Conservation (phyloP, 2,888 invertebrate genomes). For the Epirrita christyi region DNA sequence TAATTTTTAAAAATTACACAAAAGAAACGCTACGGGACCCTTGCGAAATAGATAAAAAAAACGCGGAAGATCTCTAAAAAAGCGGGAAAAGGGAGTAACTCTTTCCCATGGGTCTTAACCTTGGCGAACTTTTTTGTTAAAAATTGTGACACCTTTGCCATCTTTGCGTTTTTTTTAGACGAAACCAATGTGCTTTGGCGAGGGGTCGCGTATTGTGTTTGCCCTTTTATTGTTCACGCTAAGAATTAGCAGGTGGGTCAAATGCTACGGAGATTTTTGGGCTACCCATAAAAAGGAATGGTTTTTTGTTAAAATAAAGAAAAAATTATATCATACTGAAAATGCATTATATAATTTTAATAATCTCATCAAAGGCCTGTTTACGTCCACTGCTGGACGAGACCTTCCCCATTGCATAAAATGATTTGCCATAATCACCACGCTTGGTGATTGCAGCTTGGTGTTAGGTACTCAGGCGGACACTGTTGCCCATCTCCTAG, state of each 20-base stretch:
- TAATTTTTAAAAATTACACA: constrained; percentile 56
- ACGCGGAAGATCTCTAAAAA: constrained; percentile 68
- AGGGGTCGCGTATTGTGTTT: constrained; percentile 68
- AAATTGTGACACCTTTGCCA: constrained; percentile 83
- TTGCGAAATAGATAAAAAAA: constrained; percentile 73
- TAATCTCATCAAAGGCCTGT: too few relatives aligned
- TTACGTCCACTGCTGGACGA: too few relatives aligned
- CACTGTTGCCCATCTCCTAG: too few relatives aligned
- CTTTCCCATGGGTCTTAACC: constrained; percentile 85
- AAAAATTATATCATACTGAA: too few relatives aligned
- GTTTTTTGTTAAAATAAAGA: too few relatives aligned
- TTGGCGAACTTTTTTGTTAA: constrained; percentile 72
- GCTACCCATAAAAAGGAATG: constrained; percentile 6
- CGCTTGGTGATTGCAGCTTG: too few relatives aligned
- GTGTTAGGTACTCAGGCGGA: too few relatives aligned
- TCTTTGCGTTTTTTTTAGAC: constrained; percentile 73
- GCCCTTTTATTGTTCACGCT: constrained; percentile 61
- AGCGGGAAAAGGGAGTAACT: constrained; percentile 75
- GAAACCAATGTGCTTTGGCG: constrained; percentile 54
- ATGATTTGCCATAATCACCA: too few relatives aligned
- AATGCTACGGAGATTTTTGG: constrained; percentile 43
- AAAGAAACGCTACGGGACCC: constrained; percentile 54
- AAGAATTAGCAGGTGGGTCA: constrained; percentile 81
- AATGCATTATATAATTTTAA: too few relatives aligned
- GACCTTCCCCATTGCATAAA: too few relatives aligned